A percentile compares a stretch with the other conserved stretches of the same genome.
phyloP scores from a whole-genome alignment of 1,140 invertebrate species.

The Rhyzopertha dominica region DNA sequence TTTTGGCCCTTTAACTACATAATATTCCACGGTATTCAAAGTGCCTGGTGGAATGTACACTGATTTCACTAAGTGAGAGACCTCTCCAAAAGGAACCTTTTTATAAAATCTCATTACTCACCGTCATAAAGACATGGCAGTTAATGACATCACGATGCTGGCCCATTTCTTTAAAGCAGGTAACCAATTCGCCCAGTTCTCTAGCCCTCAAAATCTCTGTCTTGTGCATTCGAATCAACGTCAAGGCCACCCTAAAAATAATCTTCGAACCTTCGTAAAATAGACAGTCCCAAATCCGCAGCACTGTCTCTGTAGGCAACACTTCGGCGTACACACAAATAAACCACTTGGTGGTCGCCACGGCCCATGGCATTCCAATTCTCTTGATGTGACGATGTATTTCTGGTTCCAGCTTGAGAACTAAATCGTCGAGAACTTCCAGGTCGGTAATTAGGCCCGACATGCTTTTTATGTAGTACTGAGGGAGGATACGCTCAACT shows the following conservation, averaged over 20 bases:
- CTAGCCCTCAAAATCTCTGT: constrained; percentile 64
- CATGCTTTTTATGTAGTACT: constrained; percentile 84
- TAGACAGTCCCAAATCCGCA: constrained; percentile 91
- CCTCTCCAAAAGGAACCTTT: no score
- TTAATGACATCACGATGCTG: constrained; percentile 66
- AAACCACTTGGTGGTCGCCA: constrained; percentile 91
- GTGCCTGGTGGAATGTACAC: no score
- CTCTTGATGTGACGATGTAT: constrained; percentile 73
- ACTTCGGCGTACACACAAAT: constrained; percentile 90
- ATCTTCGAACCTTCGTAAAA: constrained; percentile 86
- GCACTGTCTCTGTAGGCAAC: constrained; percentile 83
- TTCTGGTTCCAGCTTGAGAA: constrained; percentile 73
- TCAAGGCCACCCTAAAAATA: constrained; percentile 79
- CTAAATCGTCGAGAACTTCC: constrained; percentile 78
- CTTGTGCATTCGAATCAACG: constrained; percentile 70
- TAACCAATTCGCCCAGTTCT: constrained; percentile 68
- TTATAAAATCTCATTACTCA: no score
- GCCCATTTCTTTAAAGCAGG: constrained; percentile 73
- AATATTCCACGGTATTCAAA: no score
- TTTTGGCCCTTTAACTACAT: no score
- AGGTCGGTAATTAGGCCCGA: constrained; percentile 81
- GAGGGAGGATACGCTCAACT: constrained; percentile 77
- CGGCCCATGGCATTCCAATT: constrained; percentile 75
- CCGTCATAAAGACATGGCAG: constrained; percentile 83
- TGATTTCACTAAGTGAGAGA: no score